phyloP scores from a whole-genome alignment of 2,113 vertebrate genomes.

The Chrysochloris asiatica region DNA sequence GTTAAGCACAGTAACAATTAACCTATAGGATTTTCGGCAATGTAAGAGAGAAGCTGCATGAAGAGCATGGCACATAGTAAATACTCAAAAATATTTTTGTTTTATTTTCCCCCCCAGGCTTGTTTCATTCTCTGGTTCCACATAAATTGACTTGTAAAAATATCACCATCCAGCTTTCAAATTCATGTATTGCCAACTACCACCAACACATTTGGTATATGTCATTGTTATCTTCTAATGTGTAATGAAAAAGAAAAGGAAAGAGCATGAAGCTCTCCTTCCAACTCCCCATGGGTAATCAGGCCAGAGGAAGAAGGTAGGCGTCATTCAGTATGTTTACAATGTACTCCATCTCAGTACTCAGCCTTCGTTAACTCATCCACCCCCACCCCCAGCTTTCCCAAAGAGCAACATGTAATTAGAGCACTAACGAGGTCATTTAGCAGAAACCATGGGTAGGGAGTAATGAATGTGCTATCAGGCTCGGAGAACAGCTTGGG shows the following conservation, averaged over 20 bases:
- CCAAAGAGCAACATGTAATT: constrained; percentile 80
- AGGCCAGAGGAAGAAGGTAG: constrained; percentile 69
- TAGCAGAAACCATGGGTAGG: constrained; percentile 78
- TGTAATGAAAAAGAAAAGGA: constrained; percentile 16
- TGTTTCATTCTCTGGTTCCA: constrained; percentile 7
- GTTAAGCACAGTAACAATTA: background rate
- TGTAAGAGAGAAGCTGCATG: background rate
- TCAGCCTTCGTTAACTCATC: constrained; percentile 74
- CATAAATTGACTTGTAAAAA: constrained; percentile 32
- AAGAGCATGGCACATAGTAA: background rate
- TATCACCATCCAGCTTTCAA: constrained; percentile 39
- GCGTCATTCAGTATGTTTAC: constrained; percentile 71
- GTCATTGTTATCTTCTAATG: constrained; percentile 3
- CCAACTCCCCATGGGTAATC: constrained; percentile 55
- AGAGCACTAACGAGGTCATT: constrained; percentile 80
- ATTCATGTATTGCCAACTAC: background rate
- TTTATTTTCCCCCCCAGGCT: background rate
- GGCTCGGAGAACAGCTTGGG: constrained; percentile 72
- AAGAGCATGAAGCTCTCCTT: constrained; percentile 29
- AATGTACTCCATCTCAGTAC: constrained; percentile 66
- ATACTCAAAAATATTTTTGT: background rate
- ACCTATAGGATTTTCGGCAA: background rate
- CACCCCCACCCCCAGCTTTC: constrained; percentile 72
- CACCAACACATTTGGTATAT: background rate
- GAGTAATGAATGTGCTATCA: constrained; percentile 73